A percentile compares a stretch with the other conserved stretches of the same genome.
Conservation (phyloP, 1,140 invertebrate genomes). For the Bacillus rossius region DNA sequence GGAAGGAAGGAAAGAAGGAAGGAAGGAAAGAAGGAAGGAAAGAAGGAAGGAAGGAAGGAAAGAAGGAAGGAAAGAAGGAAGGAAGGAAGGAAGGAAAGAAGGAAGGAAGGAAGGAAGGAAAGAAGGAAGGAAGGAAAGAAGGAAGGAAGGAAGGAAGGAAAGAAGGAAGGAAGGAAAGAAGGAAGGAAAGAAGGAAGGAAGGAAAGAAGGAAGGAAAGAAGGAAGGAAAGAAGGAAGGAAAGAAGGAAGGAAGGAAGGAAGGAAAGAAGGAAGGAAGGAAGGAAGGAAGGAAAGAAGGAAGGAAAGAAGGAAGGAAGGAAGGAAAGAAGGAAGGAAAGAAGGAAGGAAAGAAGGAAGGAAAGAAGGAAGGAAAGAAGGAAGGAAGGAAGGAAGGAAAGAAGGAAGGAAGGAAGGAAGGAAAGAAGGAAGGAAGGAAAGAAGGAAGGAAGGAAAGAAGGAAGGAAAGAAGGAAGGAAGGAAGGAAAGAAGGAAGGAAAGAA, state of each 20-base stretch:
- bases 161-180: conserved; percentile 5
- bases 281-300: conserved; percentile 7
- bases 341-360: conserved; percentile 6
- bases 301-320: conserved; percentile 5
- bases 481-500: conserved; percentile 5
- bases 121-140: conserved; percentile 5
- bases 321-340: conserved; percentile 6
- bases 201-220: conserved; percentile 6
- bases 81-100: conserved; percentile 6
- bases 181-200: conserved; percentile 6
- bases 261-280: conserved; percentile 8
- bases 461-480: conserved; percentile 7
- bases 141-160: conserved; percentile 3
- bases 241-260: conserved; percentile 7
- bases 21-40: conserved; percentile 6
- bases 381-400: conserved; percentile 4
- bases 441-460: conserved; percentile 6
- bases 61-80: conserved; percentile 5
- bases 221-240: conserved; percentile 6
- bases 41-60: conserved; percentile 6
- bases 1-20: conserved; percentile 7
- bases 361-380: conserved; percentile 6
- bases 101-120: conserved; percentile 6
- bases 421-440: conserved; percentile 6
- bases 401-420: conserved; percentile 7